phyloP scores from a whole-genome alignment of 2,888 invertebrate species.

The Tenthredo notha region DNA sequence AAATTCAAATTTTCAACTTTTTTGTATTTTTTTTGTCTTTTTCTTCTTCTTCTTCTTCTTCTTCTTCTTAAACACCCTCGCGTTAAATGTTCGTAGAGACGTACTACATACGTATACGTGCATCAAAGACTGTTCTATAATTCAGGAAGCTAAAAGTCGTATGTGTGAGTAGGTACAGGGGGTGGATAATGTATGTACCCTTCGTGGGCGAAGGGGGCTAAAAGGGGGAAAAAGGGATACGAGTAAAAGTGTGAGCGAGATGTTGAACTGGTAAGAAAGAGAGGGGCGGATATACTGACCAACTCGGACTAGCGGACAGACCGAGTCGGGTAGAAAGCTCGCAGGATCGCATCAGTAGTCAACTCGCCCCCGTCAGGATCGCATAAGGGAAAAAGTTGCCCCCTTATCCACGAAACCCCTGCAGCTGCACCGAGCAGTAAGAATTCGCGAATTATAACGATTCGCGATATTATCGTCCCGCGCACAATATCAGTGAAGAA shows the following conservation, averaged over 20 bases:
- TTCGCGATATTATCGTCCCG: background rate
- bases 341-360: constrained; percentile 72
- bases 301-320: constrained; percentile 39
- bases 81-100: background rate
- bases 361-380: constrained; percentile 73
- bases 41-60: background rate
- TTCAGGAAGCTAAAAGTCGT: constrained; percentile 32
- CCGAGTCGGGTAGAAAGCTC: constrained; percentile 65
- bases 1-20: background rate
- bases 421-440: background rate
- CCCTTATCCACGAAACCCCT: background rate
- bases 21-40: background rate
- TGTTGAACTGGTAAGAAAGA: constrained; percentile 48
- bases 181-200: constrained; percentile 77
- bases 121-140: constrained; percentile 37
- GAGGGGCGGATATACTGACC: constrained; percentile 6
- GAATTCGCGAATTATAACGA: background rate
- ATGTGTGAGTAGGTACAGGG: constrained; percentile 55
- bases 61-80: background rate
- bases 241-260: constrained; percentile 55
- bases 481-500: background rate
- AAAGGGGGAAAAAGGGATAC: constrained; percentile 56
- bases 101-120: background rate
- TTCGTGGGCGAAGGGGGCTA: constrained; percentile 57
- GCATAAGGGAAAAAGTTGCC: constrained; percentile 24